A percentile compares a stretch with the other conserved stretches of the same genome.
Evolutionary conservation across 2,888 invertebrate species (phyloP).

Genomic region (Eupithecia dodoneata): DNA sequence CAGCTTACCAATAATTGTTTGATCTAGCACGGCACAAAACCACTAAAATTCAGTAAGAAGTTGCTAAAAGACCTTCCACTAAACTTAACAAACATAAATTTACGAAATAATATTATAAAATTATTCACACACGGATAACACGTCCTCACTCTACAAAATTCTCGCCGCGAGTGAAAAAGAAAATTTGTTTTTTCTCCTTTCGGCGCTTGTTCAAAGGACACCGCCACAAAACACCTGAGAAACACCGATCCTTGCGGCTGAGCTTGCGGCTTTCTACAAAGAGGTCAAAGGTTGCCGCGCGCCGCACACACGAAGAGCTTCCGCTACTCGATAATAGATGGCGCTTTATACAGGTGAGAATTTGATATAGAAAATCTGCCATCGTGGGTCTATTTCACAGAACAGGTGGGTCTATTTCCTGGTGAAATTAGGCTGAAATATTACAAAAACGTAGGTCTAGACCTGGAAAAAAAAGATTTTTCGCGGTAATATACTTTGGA

Average conservation of each 20-base stretch:
- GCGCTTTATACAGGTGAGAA: background rate
- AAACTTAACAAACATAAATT: background rate
- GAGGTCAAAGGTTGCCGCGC: slow-evolving; percentile 33
- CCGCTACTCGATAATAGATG: slow-evolving; percentile 9
- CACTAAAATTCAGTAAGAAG: background rate
- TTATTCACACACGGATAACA: background rate
- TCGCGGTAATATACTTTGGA: too few species aligned
- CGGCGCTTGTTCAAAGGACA: slow-evolving; percentile 37
- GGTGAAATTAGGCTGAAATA: too few species aligned
- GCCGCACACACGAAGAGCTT: background rate
- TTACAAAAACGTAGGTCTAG: too few species aligned
- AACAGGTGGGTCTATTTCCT: background rate
- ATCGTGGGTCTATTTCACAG: background rate
- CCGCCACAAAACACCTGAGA: slow-evolving; percentile 20
- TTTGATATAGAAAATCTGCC: background rate
- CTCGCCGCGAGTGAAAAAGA: slow-evolving; percentile 29
- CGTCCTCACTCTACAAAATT: slow-evolving; percentile 18
- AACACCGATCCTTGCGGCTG: background rate
- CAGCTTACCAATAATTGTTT: background rate
- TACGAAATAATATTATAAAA: background rate
- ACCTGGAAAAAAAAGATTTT: too few species aligned
- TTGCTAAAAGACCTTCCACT: background rate
- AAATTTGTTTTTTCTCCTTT: slow-evolving; percentile 25
- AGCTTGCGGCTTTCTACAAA: slow-evolving; percentile 34
- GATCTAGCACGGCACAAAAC: background rate